Conservation (phyloP, 2,113 vertebrate species). For the Entomyzon cyanotis region DNA sequence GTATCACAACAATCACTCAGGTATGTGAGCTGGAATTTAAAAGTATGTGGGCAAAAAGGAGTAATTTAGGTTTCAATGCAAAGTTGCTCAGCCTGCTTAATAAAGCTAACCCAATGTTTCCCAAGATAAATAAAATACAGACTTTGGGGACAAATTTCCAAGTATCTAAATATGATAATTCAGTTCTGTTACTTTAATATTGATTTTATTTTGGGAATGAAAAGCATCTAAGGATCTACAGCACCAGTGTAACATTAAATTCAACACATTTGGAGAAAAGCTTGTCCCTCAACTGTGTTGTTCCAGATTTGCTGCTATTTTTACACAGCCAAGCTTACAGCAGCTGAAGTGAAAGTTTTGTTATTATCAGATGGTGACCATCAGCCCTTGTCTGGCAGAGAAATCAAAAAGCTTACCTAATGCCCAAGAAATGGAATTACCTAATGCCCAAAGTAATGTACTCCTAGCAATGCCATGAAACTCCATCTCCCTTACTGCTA, state of each 20-base stretch:
- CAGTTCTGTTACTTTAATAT: background rate
- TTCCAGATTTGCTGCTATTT: conserved; percentile 19
- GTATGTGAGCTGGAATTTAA: background rate
- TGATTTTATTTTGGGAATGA: background rate
- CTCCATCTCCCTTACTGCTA: background rate
- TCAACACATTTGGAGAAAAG: background rate
- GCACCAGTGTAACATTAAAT: background rate
- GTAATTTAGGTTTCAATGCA: background rate
- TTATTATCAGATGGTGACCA: background rate
- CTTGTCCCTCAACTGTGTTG: background rate
- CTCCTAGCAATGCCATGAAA: background rate
- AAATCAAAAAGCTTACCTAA: conserved; percentile 24
- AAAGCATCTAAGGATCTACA: background rate
- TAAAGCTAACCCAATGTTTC: background rate
- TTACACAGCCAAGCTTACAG: background rate
- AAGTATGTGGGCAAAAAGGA: background rate
- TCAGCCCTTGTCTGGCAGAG: background rate
- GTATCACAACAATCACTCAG: background rate
- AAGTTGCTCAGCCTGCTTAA: background rate
- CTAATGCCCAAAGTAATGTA: background rate
- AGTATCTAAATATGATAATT: background rate
- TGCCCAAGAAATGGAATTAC: conserved; percentile 7
- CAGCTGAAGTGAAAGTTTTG: background rate
- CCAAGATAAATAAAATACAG: background rate
- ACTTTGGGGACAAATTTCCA: background rate